A percentile compares a stretch with the other conserved stretches of the same genome.
These are phyloP conservation scores for Gerris lacustris DNA, from an alignment of 2,888 invertebrate species.

Conservation along the genomic window DNA sequence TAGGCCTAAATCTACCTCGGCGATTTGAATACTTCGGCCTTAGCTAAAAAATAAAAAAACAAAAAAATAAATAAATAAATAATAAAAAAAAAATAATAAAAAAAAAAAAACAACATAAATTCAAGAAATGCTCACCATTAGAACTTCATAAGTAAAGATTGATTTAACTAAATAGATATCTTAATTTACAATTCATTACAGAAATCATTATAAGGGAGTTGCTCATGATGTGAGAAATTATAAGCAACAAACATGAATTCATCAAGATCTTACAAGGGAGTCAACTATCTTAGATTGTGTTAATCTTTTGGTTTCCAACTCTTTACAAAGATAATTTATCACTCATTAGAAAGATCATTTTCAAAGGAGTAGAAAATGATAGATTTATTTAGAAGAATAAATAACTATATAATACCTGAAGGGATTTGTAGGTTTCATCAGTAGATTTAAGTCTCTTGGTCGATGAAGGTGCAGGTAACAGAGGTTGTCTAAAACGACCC, in stretches of 20 bases:
- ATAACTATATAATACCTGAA: conserved; percentile 33
- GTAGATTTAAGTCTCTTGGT: conserved; percentile 11
- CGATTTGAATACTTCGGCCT: conserved; percentile 39
- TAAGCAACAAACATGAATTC: too few relatives aligned
- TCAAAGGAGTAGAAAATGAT: too few relatives aligned
- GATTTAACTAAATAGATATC: too few relatives aligned
- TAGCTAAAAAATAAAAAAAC: conserved; percentile 24
- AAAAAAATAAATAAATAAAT: background rate
- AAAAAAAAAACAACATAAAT: background rate
- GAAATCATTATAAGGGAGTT: too few relatives aligned
- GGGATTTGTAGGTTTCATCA: conserved; percentile 23
- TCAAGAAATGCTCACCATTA: background rate
- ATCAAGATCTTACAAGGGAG: too few relatives aligned
- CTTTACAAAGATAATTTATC: too few relatives aligned
- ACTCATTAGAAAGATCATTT: too few relatives aligned
- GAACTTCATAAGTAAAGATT: background rate
- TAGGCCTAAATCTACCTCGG: conserved; percentile 37
- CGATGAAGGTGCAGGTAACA: conserved; percentile 17
- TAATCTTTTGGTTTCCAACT: too few relatives aligned
- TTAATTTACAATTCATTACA: too few relatives aligned
- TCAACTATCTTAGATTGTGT: too few relatives aligned
- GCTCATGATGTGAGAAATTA: too few relatives aligned
- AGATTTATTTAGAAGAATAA: too few relatives aligned
- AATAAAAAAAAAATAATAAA: background rate
- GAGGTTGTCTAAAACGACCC: conserved; percentile 18